Evolutionary conservation across 1,140 invertebrate genomes (phyloP), one percentile per base, ranked within the genome.

Genomic region (Araneus ventricosus): DNA sequence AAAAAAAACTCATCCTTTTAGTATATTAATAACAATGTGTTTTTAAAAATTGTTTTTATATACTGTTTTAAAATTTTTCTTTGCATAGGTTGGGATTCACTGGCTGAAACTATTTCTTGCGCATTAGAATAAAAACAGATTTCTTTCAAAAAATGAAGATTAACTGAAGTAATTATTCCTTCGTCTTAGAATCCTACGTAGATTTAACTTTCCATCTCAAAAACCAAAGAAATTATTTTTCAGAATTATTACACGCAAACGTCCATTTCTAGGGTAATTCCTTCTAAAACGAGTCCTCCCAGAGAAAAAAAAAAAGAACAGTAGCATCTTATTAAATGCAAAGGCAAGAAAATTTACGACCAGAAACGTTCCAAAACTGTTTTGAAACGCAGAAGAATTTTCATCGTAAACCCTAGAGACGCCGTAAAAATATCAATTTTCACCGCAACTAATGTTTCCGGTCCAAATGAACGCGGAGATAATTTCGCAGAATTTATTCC

Each of bases 381-480:
- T 88, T 70, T 88, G 39, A 39, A 37, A 63, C 24, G n/a, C 37
- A 27, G 57, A n/a, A n/a, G n/a, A 59, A 90, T 90, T 27, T 20
- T 82, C 20, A 5, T 90, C 75, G 75, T 67, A 91, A 91, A 91
- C 80, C 67, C 75, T 57, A 14, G n/a, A 63, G 75, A 67, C 20
- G 57, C 39, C 79, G 61, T 85, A 91, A 85, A 91, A 91, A 84
- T 85, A 91, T 91, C 79, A 91, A 63, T 85, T 91, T 85, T 61
- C 75, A 61, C 57, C 90, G n/a, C 52, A 45, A 30, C 79, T 85
- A 82, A 91, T 91, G 80, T 84, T 91, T 90, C 80, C 90, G 34
- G 90, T 39, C 20, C 27, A 1, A 24, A 57, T 85, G n/a, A 91
- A 91, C 85, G 90, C 57, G 63, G 39, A 91, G 85, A 91, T 91